A percentile compares a stretch with the other conserved stretches of the same genome.
phyloP scores from a whole-genome alignment of 2,797 vertebrate species.

The Natrix natrix region DNA sequence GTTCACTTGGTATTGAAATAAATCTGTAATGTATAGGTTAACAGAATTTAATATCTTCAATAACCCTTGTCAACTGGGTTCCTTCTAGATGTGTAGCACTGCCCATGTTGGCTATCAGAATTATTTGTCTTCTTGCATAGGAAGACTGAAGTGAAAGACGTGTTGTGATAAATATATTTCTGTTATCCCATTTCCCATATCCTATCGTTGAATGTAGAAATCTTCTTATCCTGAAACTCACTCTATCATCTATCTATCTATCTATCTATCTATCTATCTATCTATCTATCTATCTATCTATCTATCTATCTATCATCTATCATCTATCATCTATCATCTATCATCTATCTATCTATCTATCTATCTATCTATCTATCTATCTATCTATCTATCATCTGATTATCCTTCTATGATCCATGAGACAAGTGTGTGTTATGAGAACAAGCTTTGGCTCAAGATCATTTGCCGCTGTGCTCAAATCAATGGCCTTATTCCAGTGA shows the following conservation, averaged over 20 bases:
- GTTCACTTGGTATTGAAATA: slow-evolving; percentile 2
- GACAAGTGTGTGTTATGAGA: not conserved
- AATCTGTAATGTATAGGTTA: slow-evolving; percentile 12
- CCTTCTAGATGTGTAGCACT: not conserved
- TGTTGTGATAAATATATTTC: not conserved
- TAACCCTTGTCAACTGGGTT: not conserved
- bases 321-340: too few relatives aligned
- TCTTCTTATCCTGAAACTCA: not conserved
- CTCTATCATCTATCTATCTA: accelerated
- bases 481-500: not conserved
- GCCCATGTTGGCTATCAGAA: not conserved
- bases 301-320: too few relatives aligned
- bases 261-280: too few relatives aligned
- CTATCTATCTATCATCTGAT: not conserved
- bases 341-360: too few relatives aligned
- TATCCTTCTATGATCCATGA: not conserved
- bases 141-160: not conserved
- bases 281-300: too few relatives aligned
- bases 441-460: not conserved
- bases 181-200: slow-evolving; percentile 11
- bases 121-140: not conserved
- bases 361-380: too few relatives aligned
- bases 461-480: not conserved
- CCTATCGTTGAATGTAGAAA: slow-evolving; percentile 29
- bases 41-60: slow-evolving; percentile 24